Base-by-base conservation (phyloP, 2,113 vertebrate species). In the Pangasianodon gigas region DNA sequence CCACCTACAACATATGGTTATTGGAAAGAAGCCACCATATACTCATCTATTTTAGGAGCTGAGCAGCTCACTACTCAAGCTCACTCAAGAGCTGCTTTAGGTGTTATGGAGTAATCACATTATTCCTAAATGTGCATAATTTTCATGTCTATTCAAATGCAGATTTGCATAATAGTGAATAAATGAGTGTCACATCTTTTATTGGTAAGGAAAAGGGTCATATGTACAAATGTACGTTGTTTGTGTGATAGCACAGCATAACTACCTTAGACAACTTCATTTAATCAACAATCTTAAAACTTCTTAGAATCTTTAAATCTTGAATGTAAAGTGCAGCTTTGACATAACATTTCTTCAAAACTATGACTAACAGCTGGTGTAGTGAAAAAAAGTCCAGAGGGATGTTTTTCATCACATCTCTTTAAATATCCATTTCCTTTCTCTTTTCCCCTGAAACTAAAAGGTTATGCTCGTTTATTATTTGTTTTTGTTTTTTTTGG, bases 341-440 rank as follows among this genome's bases (percentile, higher is more conserved):
- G 82, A 58, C 44, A 60, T 44, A 26, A 41, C 56, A 44, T 84
- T 44, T 60, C 37, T 60, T 60, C 11, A 56, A 56, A 37, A 56
- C 16, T 60, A 14, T 7, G 10, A 44, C 56, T 0, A 82, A 41
- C 54, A 60, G 81, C 81, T 60, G 81, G 4, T 14, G 37, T 0
- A 83, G 54, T 82, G 16, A 82, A 81, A 54, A 82, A 11, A 60
- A 60, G 29, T 84, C 82, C 82, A 60, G 54, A 84, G 56, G 82
- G 82, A 83, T 14, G 10, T 62, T 60, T 84, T 10, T 83, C 52
- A 60, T 62, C 54, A 60, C 37, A 9, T 62, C 54, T 84, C 82
- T 44, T 60, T 84, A 60, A 60, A 84, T 84, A 84, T 84, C 82
- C 82, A 48, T 84, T 84, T 84, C 82, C 82, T 41, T 44, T 44